A percentile compares a stretch with the other conserved stretches of the same genome.
These are phyloP conservation scores for Corythaeola cristata DNA, from an alignment of 2,113 vertebrate species.

Conservation along the genomic window DNA sequence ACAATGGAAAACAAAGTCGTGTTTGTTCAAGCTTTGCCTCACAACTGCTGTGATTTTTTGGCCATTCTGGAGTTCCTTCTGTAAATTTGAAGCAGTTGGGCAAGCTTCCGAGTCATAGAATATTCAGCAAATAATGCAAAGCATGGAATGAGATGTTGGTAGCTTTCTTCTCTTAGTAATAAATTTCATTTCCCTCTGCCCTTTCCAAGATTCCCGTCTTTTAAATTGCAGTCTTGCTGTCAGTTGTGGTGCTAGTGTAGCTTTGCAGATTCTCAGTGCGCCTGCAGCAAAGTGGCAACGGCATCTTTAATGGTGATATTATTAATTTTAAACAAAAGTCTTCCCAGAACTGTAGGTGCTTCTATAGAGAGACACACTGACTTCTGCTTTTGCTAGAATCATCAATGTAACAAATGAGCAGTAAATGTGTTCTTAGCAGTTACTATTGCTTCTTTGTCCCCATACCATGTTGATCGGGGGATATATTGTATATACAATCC, in stretches of 20 bases:
- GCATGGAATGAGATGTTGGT: not conserved
- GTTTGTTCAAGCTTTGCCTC: constrained; percentile 23
- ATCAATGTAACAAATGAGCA: not conserved
- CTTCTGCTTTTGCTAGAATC: not conserved
- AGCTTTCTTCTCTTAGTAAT: not conserved
- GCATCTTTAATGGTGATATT: not conserved
- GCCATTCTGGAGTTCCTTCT: not conserved
- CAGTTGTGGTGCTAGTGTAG: not conserved
- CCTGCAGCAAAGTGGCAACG: not conserved
- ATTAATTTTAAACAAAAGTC: not conserved
- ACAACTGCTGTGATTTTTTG: not conserved
- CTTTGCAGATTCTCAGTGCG: not conserved
- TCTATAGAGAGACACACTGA: not conserved
- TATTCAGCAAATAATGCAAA: not conserved
- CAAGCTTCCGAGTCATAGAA: not conserved
- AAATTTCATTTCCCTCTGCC: not conserved
- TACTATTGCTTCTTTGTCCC: not conserved
- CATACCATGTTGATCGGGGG: not conserved
- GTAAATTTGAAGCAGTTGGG: not conserved
- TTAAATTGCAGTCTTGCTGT: not conserved
- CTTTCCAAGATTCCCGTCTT: not conserved
- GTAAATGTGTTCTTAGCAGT: not conserved
- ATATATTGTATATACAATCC: not conserved
- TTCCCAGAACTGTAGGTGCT: not conserved
- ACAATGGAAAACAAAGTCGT: constrained; percentile 14